Evolutionary conservation across 2,797 vertebrate species (phyloP).

Genomic region (Sebastes itinus): DNA sequence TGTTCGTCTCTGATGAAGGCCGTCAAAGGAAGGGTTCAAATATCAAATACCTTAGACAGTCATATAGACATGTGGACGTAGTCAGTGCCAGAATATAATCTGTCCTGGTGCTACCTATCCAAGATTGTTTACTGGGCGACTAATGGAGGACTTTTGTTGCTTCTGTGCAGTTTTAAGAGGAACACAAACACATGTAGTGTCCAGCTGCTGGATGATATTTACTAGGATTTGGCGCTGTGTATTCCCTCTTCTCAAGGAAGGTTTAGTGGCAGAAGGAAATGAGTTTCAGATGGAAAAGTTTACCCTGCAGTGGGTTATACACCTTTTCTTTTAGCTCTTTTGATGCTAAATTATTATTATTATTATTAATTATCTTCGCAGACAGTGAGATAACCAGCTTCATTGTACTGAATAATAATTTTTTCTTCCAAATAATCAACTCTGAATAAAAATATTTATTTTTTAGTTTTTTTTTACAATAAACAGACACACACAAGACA

Average conservation of each 20-base stretch:
- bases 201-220: background rate
- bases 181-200: constrained; percentile 4
- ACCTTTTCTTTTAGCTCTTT: background rate
- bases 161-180: background rate
- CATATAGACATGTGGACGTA: constrained; percentile 11
- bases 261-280: background rate
- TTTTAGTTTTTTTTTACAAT: no score
- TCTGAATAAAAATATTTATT: background rate
- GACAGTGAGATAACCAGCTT: background rate
- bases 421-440: background rate
- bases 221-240: background rate
- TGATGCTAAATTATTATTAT: background rate
- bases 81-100: constrained; percentile 8
- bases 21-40: constrained; percentile 22
- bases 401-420: background rate
- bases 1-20: constrained; percentile 38
- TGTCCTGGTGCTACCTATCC: background rate
- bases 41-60: constrained; percentile 10
- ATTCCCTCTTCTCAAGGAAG: background rate
- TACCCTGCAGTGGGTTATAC: background rate
- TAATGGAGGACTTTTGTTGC: background rate
- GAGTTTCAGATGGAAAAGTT: constrained; percentile 36
- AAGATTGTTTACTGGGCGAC: background rate
- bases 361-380: background rate
- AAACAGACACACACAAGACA: no score